Evolutionary conservation across 2,888 invertebrate genomes (phyloP), one percentile per base, ranked within the genome.

Genomic region (Geophilus truncorum): DNA sequence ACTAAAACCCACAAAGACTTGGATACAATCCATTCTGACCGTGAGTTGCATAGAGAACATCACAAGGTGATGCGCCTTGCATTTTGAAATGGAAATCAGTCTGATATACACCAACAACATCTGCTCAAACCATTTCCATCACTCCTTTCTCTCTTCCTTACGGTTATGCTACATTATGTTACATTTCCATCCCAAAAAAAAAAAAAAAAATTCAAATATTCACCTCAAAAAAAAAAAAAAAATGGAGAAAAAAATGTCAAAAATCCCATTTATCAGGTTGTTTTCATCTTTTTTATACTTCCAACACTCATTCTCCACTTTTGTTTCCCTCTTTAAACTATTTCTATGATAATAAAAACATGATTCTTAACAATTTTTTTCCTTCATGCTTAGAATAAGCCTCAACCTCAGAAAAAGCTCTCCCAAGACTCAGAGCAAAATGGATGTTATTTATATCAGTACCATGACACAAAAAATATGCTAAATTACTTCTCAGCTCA

Each of bases 21-120:
- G 62, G 62, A 62, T 62, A 62, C 62, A 62, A 62, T 62, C 62
- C 62, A 62, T 62, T 62, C 62, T 62, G 62, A 62, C 62, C 62
- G 62, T 62, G 62, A 62, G 62, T 28, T 62, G 62, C 62, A 62
- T 62, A 62, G 62, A 25, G 62, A 62, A 62, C 62, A 62, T 62
- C 62, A 12, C 62, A 62, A 62, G 62, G 62, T 62, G 62, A 62
- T 62, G 62, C 28, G 62, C 23, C 25, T 62, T 62, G 62, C 62
- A 62, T 62, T 62, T 62, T 62, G 62, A 62, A 62, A 62, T 62
- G 62, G 62, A 62, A 62, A 62, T 62, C 62, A 62, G 28, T 28
- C 25, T 62, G 62, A 62, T 62, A 62, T 62, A 62, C 18, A 57
- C 62, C 62, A 62, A 23, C 62, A 62, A 62, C 62, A 62, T 62